A percentile compares a stretch with the other conserved stretches of the same genome.
Evolutionary conservation across 2,888 invertebrate species (phyloP).

Genomic region (Dusona sp.): DNA sequence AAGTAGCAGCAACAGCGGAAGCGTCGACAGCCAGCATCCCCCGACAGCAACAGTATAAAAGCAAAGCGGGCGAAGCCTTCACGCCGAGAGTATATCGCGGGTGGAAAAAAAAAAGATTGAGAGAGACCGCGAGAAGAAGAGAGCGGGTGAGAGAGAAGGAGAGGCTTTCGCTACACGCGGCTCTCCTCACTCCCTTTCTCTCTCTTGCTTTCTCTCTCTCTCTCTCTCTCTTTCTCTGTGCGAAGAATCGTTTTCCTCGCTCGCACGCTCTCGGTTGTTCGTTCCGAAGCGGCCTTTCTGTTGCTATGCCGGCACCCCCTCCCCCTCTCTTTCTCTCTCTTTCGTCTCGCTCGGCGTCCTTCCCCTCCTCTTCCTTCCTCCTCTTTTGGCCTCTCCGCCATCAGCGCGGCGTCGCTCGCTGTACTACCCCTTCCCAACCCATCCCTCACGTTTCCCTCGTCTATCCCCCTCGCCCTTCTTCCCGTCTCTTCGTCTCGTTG

Average conservation of each 20-base stretch:
- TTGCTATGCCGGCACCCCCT: slow-evolving; percentile 83
- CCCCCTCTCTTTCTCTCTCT: slow-evolving; percentile 58
- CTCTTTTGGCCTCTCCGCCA: slow-evolving; percentile 64
- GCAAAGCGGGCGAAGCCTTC: slow-evolving; percentile 59
- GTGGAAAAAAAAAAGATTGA: slow-evolving; percentile 44
- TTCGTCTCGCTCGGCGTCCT: slow-evolving; percentile 71
- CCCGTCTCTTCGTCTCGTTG: slow-evolving; percentile 56
- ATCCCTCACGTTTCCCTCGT: slow-evolving; percentile 62
- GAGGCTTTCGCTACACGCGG: slow-evolving; percentile 32
- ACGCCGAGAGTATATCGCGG: slow-evolving; percentile 52
- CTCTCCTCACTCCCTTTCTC: not conserved
- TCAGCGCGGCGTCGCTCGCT: slow-evolving; percentile 65
- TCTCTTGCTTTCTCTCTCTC: slow-evolving; percentile 45
- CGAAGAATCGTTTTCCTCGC: slow-evolving; percentile 68
- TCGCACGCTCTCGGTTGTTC: slow-evolving; percentile 77
- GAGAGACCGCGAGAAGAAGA: slow-evolving; percentile 44
- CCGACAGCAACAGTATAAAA: slow-evolving; percentile 62
- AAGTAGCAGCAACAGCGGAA: slow-evolving; percentile 56
- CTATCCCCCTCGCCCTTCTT: slow-evolving; percentile 63
- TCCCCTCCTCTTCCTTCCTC: slow-evolving; percentile 65
- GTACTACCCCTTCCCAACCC: slow-evolving; percentile 55
- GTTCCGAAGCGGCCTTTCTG: slow-evolving; percentile 83
- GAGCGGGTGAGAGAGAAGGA: slow-evolving; percentile 41
- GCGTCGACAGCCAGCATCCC: slow-evolving; percentile 59
- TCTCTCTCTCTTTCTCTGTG: slow-evolving; percentile 39